These are phyloP conservation scores for Camponotus vicinus DNA, from an alignment of 1,140 invertebrate genomes.

Conservation along the genomic window DNA sequence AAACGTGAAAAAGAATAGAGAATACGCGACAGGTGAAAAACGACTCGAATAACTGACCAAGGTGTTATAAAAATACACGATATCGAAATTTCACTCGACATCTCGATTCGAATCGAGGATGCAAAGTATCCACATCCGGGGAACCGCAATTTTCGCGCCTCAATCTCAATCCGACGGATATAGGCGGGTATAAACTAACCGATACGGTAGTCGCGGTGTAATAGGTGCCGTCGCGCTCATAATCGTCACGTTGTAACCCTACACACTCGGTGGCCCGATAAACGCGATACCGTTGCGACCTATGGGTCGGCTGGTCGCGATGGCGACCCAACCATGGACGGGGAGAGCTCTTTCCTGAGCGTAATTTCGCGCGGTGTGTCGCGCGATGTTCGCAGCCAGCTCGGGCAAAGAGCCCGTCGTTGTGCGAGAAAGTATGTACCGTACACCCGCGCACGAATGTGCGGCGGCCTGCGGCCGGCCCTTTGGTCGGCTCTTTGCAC, in stretches of 20 bases:
- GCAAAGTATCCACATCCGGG: neutral
- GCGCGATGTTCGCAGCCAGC: constrained; percentile 36
- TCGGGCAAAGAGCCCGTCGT: constrained; percentile 43
- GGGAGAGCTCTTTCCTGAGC: constrained; percentile 35
- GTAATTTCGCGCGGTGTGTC: constrained; percentile 56
- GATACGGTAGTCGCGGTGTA: neutral
- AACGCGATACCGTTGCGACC: constrained; percentile 43
- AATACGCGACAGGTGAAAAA: neutral
- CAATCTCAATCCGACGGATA: constrained; percentile 24
- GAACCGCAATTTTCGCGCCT: neutral
- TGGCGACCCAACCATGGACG: neutral
- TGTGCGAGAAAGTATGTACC: constrained; percentile 48
- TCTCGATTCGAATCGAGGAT: neutral
- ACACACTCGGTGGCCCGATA: constrained; percentile 24
- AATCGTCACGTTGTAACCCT: constrained; percentile 40
- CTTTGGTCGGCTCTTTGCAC: constrained; percentile 38
- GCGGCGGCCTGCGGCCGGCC: constrained; percentile 41
- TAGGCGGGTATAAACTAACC: neutral
- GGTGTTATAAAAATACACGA: no score
- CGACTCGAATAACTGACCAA: no score
- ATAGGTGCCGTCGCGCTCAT: constrained; percentile 26
- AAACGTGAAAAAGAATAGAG: neutral
- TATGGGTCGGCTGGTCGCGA: neutral
- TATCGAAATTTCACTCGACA: no score
- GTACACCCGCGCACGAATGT: constrained; percentile 47